A percentile compares a stretch with the other conserved stretches of the same genome.
phyloP scores from a whole-genome alignment of 2,797 vertebrate genomes.

The Spondyliosoma cantharus region DNA sequence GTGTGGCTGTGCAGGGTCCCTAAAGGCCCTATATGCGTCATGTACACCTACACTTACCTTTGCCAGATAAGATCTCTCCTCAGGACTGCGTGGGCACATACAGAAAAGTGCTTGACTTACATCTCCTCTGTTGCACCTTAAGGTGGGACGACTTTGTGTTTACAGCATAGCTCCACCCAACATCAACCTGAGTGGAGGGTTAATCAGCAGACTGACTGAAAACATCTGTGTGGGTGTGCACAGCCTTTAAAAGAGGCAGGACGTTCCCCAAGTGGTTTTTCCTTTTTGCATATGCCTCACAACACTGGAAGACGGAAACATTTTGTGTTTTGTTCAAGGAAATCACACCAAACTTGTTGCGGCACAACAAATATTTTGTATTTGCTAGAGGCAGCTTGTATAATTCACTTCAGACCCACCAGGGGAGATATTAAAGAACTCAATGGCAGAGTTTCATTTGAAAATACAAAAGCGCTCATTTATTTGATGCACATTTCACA shows the following conservation, averaged over 20 bases:
- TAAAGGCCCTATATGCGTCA: neutral
- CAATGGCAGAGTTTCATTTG: slow-evolving; percentile 52
- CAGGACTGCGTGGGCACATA: slow-evolving; percentile 13
- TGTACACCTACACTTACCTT: slow-evolving; percentile 16
- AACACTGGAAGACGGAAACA: slow-evolving; percentile 30
- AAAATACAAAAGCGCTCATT: slow-evolving; percentile 37
- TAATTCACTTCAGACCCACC: slow-evolving; percentile 67
- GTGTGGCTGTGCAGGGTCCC: slow-evolving; percentile 18
- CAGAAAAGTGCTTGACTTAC: neutral
- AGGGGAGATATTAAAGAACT: slow-evolving; percentile 62
- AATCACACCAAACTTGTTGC: slow-evolving; percentile 51
- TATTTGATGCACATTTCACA: slow-evolving; percentile 50
- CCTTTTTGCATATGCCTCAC: slow-evolving; percentile 25
- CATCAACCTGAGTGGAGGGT: slow-evolving; percentile 14
- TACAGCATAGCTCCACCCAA: neutral
- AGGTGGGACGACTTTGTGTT: slow-evolving; percentile 9
- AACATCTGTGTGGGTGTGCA: slow-evolving; percentile 21
- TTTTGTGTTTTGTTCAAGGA: slow-evolving; percentile 46
- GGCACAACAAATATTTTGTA: slow-evolving; percentile 54
- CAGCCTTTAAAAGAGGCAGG: slow-evolving; percentile 17
- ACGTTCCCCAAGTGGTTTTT: neutral
- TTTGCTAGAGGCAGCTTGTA: slow-evolving; percentile 69
- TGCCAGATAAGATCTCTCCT: slow-evolving; percentile 27
- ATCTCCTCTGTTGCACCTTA: slow-evolving; percentile 10
- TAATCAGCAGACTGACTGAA: slow-evolving; percentile 23